Evolutionary conservation across 2,888 invertebrate species (phyloP), one percentile per base, ranked within the genome.

Genomic region (Melieria picta): DNA sequence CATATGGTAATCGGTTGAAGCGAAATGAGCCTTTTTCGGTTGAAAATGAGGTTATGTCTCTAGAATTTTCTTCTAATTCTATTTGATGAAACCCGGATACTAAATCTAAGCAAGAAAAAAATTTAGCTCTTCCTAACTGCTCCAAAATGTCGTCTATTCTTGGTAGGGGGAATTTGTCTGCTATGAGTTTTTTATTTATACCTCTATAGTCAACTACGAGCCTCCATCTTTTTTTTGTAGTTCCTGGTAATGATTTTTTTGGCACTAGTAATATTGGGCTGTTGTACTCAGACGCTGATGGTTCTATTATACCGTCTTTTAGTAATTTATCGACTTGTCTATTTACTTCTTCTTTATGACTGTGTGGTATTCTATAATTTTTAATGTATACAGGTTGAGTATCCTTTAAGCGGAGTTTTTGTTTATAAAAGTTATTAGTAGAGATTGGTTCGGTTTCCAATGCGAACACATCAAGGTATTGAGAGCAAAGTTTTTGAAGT

Each of bases 1-100:
- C 79, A 66, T 77, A 79, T 7, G 76, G 77, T 9, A 79, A 56
- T 63, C 76, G 50, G 16, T 73, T 75, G 61, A 75, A 78, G 60
- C 74, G 71, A 67, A 66, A 79, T 43, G 74, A 72, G 3, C 30
- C 30, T 30, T 30, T 30, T 30, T 30, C 30, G 30, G 30, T 30
- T 30, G 30, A 30, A 30, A 30, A 30, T 30, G 30, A 30, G 30
- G 30, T 30, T 30, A 30, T 30, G 30, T 30, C 30, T 30, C 30
- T 65, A 42, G 55, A 48, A 48, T 64, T 42, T 50, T 64, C 9
- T 4, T 65, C 69, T 7, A 72, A 56, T 52, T 69, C 62, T 45
- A 74, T 64, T 60, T 72, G 74, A 11, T 72, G 71, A 50, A 69
- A 74, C 6, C 72, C 67, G 1, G 61, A 63, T 11, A 66, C 48